Evolutionary conservation across 2,888 invertebrate species (phyloP).

Genomic region (Diarsia brunnea): DNA sequence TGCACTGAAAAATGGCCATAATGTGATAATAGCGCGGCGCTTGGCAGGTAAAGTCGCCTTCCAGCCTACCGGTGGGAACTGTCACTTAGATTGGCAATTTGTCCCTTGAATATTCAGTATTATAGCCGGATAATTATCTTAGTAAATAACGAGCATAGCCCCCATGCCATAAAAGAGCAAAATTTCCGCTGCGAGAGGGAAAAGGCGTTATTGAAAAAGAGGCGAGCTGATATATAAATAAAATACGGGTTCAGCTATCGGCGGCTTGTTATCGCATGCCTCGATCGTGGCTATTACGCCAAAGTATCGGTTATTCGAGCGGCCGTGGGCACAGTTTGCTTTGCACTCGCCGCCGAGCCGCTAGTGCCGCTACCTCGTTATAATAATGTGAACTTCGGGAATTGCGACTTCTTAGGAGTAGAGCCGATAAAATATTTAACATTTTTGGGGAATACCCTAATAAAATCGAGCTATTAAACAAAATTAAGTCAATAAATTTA

Average conservation of each 20-base stretch:
- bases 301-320: conserved; percentile 88
- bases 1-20: conserved; percentile 39
- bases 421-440: conserved; percentile 75
- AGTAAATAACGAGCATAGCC: conserved; percentile 88
- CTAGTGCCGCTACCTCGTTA: conserved; percentile 86
- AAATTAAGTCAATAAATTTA: conserved; percentile 56
- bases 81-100: conserved; percentile 82
- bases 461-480: conserved; percentile 60
- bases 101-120: conserved; percentile 84
- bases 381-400: conserved; percentile 91
- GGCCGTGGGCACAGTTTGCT: conserved; percentile 89
- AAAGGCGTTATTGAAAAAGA: conserved; percentile 91
- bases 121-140: conserved; percentile 86
- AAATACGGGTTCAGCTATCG: conserved; percentile 91
- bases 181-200: conserved; percentile 87
- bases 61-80: conserved; percentile 74
- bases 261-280: conserved; percentile 91
- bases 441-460: conserved; percentile 62
- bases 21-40: conserved; percentile 44
- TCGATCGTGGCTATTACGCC: conserved; percentile 87
- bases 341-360: conserved; percentile 85
- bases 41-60: conserved; percentile 42
- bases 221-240: conserved; percentile 90
- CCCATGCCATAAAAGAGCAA: conserved; percentile 88
- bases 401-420: conserved; percentile 87